Evolutionary conservation across 2,113 vertebrate species (phyloP).

Genomic region (Odobenus rosmarus): DNA sequence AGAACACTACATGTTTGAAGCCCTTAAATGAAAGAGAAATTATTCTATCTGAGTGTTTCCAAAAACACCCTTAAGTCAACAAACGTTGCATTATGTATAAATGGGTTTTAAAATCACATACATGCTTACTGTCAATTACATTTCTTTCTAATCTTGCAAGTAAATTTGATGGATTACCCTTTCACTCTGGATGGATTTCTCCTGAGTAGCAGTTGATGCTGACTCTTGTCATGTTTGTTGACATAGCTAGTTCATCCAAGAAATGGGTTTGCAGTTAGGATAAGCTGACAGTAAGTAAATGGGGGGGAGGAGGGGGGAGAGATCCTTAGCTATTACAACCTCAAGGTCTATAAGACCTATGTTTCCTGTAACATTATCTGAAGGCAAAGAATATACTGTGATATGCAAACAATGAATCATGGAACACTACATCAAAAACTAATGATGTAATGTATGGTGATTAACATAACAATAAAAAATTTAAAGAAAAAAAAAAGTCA

Average conservation of each 20-base stretch:
- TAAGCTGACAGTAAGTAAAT: background rate
- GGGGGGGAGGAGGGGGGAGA: too few species aligned
- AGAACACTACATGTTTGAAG: background rate
- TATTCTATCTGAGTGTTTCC: background rate
- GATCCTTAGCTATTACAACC: background rate
- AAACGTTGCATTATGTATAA: background rate
- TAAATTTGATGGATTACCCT: background rate
- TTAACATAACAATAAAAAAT: too few species aligned
- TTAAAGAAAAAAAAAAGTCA: too few species aligned
- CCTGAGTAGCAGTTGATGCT: background rate
- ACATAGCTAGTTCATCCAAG: background rate
- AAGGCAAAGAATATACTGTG: background rate
- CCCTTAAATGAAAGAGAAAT: background rate
- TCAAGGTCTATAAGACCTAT: background rate
- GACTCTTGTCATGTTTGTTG: background rate
- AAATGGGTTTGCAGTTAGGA: background rate
- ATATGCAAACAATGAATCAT: too few species aligned
- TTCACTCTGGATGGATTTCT: background rate
- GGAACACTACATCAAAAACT: too few species aligned
- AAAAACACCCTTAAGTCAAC: background rate
- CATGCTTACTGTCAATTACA: background rate
- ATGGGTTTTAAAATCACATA: background rate
- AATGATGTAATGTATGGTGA: too few species aligned
- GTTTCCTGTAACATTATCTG: background rate
- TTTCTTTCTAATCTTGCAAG: background rate